A percentile compares a stretch with the other conserved stretches of the same genome.
These are phyloP conservation scores for Bombylius discolor DNA, from an alignment of 2,888 invertebrate species.

Conservation along the genomic window DNA sequence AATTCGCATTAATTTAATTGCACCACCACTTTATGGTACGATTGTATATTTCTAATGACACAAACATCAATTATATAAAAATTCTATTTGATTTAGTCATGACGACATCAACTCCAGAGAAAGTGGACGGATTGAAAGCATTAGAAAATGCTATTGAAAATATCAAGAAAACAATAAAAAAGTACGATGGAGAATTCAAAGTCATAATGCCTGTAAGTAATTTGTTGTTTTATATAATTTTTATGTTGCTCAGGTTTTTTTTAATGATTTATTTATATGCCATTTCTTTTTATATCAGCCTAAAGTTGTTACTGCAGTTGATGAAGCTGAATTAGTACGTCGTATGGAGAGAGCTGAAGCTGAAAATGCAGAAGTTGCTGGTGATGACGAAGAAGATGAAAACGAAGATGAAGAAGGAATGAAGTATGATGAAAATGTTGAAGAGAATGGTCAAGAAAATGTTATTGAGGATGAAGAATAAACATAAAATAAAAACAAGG, in stretches of 20 bases:
- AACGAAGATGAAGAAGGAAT: conserved; percentile 43
- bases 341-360: conserved; percentile 89
- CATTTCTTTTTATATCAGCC: conserved; percentile 43
- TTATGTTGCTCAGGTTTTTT: background rate
- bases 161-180: conserved; percentile 69
- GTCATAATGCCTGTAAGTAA: conserved; percentile 80
- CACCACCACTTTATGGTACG: conserved; percentile 86
- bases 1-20: conserved; percentile 97
- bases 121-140: conserved; percentile 81
- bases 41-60: conserved; percentile 9
- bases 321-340: conserved; percentile 88
- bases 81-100: conserved; percentile 47
- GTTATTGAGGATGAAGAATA: conserved; percentile 9
- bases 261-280: background rate
- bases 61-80: too few species aligned
- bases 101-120: conserved; percentile 96
- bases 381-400: conserved; percentile 76
- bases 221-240: conserved; percentile 5
- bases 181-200: conserved; percentile 81
- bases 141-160: conserved; percentile 79
- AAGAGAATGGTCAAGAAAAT: conserved; percentile 19
- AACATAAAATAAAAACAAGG: background rate
- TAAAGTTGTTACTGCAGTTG: conserved; percentile 95
- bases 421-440: conserved; percentile 34
- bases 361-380: conserved; percentile 88